Base-by-base conservation (phyloP, 37 sponge, comb jelly and placozoan genomes). In the Haliclona indistincta region DNA sequence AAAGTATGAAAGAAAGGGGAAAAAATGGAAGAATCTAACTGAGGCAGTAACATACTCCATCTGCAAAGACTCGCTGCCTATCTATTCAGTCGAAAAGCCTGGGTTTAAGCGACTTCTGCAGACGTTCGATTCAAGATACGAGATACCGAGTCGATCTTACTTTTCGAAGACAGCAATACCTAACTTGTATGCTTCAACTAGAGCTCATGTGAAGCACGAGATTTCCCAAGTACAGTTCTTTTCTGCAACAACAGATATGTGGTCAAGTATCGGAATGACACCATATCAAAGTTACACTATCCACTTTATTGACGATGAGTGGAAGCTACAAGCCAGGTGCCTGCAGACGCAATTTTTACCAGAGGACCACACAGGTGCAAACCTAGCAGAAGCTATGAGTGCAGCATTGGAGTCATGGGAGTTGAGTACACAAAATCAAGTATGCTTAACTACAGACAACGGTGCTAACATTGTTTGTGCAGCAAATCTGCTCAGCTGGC, bases 261-360 rank as follows among this genome's bases (percentile, higher is more conserved):
- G 80, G 80, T 79, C 71, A 54, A 79, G 80, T 53, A 30, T 36
- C 19, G 61, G 73, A 1, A 39, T 70, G 30, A 38, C 42, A 2
- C 81, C 81, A 39, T 80, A 80, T 52, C n/a, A 61, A 15, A 79
- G 80, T 41, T 79, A 79, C 47, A 79, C 80, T 10, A 35, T 79
- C n/a, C 80, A 79, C 55, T 79, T 39, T 43, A 54, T 79, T 1
- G 40, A 55, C 40, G 2, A 34, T 36, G 69, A 68, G 1, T 79
- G 80, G 80, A 2, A 54, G 26, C 61, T 79, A 2, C 6, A 30
- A 1, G 33, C 20, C 34, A n/a, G 19, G 6, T 74, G 75, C 42
- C 75, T 74, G 1, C 71, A 79, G 44, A 79, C 80, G 4, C 19
- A 34, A 33, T 79, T 56, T 40, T 30, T 79, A 37, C 80, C 80